phyloP scores from a whole-genome alignment of 2,797 vertebrate genomes.

The Eutrigla gurnardus region DNA sequence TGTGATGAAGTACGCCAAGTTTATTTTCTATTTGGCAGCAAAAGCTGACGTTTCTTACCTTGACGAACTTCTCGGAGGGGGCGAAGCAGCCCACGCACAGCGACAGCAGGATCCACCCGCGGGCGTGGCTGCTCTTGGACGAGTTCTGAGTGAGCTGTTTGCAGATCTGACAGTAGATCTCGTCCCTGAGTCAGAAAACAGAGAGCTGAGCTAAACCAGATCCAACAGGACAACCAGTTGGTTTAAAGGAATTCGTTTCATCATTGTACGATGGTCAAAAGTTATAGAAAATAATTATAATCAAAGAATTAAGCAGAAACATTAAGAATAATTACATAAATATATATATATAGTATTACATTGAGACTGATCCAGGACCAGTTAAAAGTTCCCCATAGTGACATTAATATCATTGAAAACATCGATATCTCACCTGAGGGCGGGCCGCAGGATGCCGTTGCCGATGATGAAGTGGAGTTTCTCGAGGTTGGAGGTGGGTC shows the following conservation, averaged over 20 bases:
- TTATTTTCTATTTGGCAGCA: no score
- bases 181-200: conserved; percentile 85
- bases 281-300: no score
- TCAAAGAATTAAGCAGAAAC: neutral
- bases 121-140: conserved; percentile 96
- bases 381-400: neutral
- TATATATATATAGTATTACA: no score
- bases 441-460: conserved; percentile 94
- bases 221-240: neutral
- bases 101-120: conserved; percentile 98
- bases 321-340: no score
- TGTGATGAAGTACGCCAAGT: no score
- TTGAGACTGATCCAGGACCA: no score
- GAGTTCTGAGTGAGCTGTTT: conserved; percentile 97
- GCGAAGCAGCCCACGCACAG: conserved; percentile 97
- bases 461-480: conserved; percentile 99
- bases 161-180: conserved; percentile 99
- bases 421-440: conserved; percentile 90
- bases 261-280: no score
- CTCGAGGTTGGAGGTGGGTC: conserved; percentile 97
- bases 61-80: conserved; percentile 97
- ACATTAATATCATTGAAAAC: neutral
- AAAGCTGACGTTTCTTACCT: conserved; percentile 80
- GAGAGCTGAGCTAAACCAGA: neutral
- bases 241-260: no score